Evolutionary conservation across 2,888 invertebrate species (phyloP).

Genomic region (Anagyrus pseudococci): DNA sequence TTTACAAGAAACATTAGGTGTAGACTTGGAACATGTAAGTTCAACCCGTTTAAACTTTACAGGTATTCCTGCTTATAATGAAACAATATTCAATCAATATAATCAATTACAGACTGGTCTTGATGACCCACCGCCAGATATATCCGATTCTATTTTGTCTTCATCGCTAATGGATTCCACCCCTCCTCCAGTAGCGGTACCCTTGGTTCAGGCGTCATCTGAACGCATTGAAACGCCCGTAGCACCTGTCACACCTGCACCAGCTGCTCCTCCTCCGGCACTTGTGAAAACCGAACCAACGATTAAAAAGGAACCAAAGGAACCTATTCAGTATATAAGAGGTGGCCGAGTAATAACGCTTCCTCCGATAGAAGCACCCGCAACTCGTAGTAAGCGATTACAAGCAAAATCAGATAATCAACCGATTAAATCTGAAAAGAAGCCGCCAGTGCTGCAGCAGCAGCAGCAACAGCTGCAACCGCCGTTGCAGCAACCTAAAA

Average conservation of each 20-base stretch:
- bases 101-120: slow-evolving; percentile 45
- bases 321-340: slow-evolving; percentile 76
- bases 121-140: slow-evolving; percentile 42
- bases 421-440: slow-evolving; percentile 20
- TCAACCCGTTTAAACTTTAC: not conserved
- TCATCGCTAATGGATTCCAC: slow-evolving; percentile 36
- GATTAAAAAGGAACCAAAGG: slow-evolving; percentile 56
- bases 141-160: slow-evolving; percentile 44
- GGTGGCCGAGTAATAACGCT: slow-evolving; percentile 80
- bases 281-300: slow-evolving; percentile 4
- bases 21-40: slow-evolving; percentile 36
- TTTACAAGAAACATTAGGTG: slow-evolving; percentile 56
- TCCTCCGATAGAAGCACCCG: slow-evolving; percentile 84
- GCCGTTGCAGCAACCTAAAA: slow-evolving; percentile 11
- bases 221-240: not conserved
- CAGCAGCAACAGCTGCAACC: not conserved
- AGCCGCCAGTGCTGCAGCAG: not conserved
- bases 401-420: slow-evolving; percentile 47
- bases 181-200: slow-evolving; percentile 8
- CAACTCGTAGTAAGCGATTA: slow-evolving; percentile 76
- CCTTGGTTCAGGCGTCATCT: slow-evolving; percentile 8
- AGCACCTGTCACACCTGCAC: not conserved
- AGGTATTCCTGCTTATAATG: not conserved
- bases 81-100: not conserved
- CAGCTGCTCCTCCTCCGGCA: not conserved